Conservation (phyloP, 1,140 invertebrate genomes). For the Pseudomyrmex concolor region DNA sequence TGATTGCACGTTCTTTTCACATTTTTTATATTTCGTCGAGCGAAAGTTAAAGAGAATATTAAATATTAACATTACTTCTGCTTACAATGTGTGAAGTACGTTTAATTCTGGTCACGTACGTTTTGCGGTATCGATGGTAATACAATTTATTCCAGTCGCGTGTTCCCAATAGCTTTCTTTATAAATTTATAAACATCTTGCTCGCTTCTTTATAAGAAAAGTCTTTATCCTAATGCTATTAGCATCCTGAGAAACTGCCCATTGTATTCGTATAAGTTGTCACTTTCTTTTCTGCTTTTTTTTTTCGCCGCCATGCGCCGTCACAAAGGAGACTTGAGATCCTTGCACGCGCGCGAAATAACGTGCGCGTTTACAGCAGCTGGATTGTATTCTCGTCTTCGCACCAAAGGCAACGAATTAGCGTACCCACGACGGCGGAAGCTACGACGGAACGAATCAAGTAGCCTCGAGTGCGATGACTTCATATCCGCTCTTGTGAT, state of each 20-base stretch:
- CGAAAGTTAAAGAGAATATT: constrained; percentile 14
- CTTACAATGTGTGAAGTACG: too few relatives aligned
- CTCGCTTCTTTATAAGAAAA: constrained; percentile 42
- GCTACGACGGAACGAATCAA: constrained; percentile 52
- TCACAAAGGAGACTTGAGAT: constrained; percentile 3
- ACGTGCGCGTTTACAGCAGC: constrained; percentile 12
- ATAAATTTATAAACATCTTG: constrained; percentile 25
- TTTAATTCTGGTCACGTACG: too few relatives aligned
- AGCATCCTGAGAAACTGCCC: constrained; percentile 36
- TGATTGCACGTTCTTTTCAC: constrained; percentile 2
- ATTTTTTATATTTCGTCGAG: background rate
- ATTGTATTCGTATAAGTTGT: constrained; percentile 43
- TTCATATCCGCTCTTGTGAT: constrained; percentile 71
- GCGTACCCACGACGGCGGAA: constrained; percentile 51
- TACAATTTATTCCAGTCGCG: background rate
- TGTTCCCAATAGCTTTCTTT: constrained; percentile 11
- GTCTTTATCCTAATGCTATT: background rate
- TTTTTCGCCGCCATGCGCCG: background rate
- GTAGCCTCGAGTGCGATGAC: constrained; percentile 73
- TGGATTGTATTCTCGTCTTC: constrained; percentile 45
- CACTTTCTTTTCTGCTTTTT: constrained; percentile 19
- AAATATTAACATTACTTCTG: background rate
- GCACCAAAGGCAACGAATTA: constrained; percentile 59
- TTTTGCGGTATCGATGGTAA: background rate
- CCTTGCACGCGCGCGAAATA: constrained; percentile 12